These are phyloP conservation scores for Trachelus iudaicus DNA, from an alignment of 2,888 invertebrate genomes.

Conservation along the genomic window DNA sequence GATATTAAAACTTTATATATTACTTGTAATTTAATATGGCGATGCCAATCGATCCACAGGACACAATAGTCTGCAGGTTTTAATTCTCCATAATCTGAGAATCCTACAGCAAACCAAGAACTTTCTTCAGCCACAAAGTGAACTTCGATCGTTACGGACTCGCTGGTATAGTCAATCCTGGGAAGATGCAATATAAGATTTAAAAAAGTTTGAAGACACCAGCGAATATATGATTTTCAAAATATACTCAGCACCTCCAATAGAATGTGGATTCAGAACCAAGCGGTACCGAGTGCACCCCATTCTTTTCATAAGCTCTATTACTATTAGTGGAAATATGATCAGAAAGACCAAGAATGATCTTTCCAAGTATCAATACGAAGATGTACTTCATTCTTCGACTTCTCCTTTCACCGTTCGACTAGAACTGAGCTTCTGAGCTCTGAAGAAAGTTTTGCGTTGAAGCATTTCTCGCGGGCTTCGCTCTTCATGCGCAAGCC, in stretches of 20 bases:
- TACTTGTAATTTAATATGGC: slow-evolving; percentile 71
- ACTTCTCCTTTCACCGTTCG: background rate
- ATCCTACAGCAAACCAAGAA: slow-evolving; percentile 86
- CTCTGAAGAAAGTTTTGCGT: background rate
- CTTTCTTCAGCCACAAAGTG: slow-evolving; percentile 54
- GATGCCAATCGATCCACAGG: slow-evolving; percentile 79
- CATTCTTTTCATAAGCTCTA: background rate
- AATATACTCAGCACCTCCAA: slow-evolving; percentile 52
- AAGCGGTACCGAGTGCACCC: slow-evolving; percentile 54
- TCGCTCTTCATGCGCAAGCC: background rate
- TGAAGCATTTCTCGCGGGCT: background rate
- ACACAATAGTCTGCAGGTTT: slow-evolving; percentile 85
- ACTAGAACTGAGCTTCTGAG: background rate
- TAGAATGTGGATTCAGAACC: slow-evolving; percentile 57
- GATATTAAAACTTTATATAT: slow-evolving; percentile 43
- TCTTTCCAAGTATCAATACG: slow-evolving; percentile 3
- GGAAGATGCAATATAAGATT: background rate
- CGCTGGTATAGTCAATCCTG: slow-evolving; percentile 52
- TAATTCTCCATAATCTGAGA: slow-evolving; percentile 82
- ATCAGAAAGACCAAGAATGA: slow-evolving; percentile 23
- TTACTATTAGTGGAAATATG: background rate
- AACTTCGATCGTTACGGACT: slow-evolving; percentile 50
- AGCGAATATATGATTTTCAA: background rate
- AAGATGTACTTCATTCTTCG: background rate
- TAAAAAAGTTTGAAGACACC: background rate